Evolutionary conservation across 2,113 vertebrate genomes (phyloP), one percentile per base, ranked within the genome.

Genomic region (Clarias macrocephalus): DNA sequence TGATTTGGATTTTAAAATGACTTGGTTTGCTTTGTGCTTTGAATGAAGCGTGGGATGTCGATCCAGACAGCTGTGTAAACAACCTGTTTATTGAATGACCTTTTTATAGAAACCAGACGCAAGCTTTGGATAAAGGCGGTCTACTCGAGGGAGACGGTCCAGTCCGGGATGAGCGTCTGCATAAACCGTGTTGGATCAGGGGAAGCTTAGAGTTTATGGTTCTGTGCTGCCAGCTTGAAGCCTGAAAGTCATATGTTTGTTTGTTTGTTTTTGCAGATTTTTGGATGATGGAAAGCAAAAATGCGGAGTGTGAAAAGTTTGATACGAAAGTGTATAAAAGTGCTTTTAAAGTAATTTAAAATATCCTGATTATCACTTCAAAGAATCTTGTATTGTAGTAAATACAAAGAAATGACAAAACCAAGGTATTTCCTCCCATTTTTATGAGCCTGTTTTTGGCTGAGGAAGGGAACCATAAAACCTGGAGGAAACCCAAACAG

Each of bases 51-150:
- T 75, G 52, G 59, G 19, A 48, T 84, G 82, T 84, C 48, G 85
- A 87, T 79, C 82, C 85, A 72, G 88, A 65, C 85, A 73, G 66
- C 28, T 28, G 18, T 5, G 79, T 62, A 56, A 89, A 88, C 21
- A 63, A 62, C 62, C 83, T 90, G 85, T 87, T 88, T 85, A 88
- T 85, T 68, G 85, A 84, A 86, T 88, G 87, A 88, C 87, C 88
- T 88, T 87, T 80, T 88, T 54, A 33, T 65, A 90, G 76, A 87
- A 88, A 82, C 73, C 72, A 83, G 82, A 42, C 63, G 56, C 62
- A 54, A 70, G 30, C 23, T 75, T 80, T n/a, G 87, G 86, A 89
- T 90, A 90, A 87, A 88, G 33, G n/a, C 12, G 13, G 63, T 85
- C 68, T 25, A 85, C 87, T 80, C 56, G 1, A 18, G 68, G 68